Percentiles rank a stretch among this genome's conserved stretches.
Evolutionary conservation across 2,888 invertebrate species (phyloP).

Genomic region (Latrodectus hesperus): DNA sequence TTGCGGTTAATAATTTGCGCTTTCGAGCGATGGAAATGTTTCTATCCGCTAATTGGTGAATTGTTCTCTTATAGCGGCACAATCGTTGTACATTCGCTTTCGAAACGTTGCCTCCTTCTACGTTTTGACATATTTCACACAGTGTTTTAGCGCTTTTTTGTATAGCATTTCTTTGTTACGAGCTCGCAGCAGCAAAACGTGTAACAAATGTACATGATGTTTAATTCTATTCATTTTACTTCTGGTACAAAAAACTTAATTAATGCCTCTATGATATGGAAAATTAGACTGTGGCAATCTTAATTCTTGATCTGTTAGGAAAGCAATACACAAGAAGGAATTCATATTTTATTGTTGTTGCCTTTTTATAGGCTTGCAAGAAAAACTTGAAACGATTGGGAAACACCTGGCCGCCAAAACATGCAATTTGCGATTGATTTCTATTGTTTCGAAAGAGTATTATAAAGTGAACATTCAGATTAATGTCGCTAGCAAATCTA

Average conservation of each 20-base stretch:
- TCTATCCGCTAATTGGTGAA: constrained; percentile 20
- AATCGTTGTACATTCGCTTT: background rate
- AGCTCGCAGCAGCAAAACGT: background rate
- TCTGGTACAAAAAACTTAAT: background rate
- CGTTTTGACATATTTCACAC: constrained; percentile 32
- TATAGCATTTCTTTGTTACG: constrained; percentile 26
- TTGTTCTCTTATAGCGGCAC: constrained; percentile 5
- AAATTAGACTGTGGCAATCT: background rate
- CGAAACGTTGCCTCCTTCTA: constrained; percentile 8
- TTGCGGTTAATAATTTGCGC: background rate
- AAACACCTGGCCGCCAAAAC: too few relatives aligned
- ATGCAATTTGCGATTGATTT: too few relatives aligned
- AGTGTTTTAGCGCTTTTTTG: constrained; percentile 12
- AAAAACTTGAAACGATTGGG: too few relatives aligned
- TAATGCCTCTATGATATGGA: constrained; percentile 4
- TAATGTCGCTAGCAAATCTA: too few relatives aligned
- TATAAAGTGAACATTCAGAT: too few relatives aligned
- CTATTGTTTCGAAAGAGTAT: too few relatives aligned
- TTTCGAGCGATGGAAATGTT: constrained; percentile 4
- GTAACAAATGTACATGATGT: constrained; percentile 6
- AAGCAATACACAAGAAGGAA: constrained; percentile 47
- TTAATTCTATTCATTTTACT: constrained; percentile 5
- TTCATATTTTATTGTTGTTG: constrained; percentile 55
- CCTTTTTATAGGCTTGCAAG: constrained; percentile 57
- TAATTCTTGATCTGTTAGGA: too few relatives aligned